phyloP scores from a whole-genome alignment of 2,113 vertebrate species.

The Mellivora capensis region DNA sequence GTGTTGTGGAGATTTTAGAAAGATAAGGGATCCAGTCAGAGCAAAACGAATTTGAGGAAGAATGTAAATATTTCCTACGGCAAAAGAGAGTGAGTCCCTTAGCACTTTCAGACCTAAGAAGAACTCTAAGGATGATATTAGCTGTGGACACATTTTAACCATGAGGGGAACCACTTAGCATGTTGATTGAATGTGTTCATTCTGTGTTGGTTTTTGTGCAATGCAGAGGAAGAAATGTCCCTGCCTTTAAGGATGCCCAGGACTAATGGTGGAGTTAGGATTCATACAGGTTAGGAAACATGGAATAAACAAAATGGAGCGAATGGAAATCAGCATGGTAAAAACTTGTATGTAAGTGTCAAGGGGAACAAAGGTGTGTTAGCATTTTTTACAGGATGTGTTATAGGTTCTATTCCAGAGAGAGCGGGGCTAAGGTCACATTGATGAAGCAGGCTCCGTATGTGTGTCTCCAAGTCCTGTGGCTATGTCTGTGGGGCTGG shows the following conservation, averaged over 20 bases:
- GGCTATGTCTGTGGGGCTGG: constrained; percentile 55
- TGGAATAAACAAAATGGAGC: background rate
- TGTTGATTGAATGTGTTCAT: constrained; percentile 11
- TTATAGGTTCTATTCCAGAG: constrained; percentile 8
- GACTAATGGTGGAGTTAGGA: background rate
- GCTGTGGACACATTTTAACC: background rate
- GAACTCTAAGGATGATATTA: constrained; percentile 37
- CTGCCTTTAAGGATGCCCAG: background rate
- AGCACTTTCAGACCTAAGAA: background rate
- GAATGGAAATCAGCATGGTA: constrained; percentile 8
- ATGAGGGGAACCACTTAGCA: background rate
- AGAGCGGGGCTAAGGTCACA: background rate
- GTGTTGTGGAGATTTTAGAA: constrained; percentile 24
- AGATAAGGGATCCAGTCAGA: background rate
- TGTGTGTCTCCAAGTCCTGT: constrained; percentile 55
- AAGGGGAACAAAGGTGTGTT: background rate
- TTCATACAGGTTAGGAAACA: background rate
- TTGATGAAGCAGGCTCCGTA: background rate
- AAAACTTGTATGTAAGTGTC: constrained; percentile 25
- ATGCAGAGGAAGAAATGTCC: background rate
- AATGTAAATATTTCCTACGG: background rate
- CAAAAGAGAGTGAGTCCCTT: background rate
- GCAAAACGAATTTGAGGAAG: constrained; percentile 23
- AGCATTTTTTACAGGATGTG: background rate
- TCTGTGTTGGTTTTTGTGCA: constrained; percentile 26